These are phyloP conservation scores for Microctonus brassicae DNA, from an alignment of 2,888 invertebrate species.

Conservation along the genomic window DNA sequence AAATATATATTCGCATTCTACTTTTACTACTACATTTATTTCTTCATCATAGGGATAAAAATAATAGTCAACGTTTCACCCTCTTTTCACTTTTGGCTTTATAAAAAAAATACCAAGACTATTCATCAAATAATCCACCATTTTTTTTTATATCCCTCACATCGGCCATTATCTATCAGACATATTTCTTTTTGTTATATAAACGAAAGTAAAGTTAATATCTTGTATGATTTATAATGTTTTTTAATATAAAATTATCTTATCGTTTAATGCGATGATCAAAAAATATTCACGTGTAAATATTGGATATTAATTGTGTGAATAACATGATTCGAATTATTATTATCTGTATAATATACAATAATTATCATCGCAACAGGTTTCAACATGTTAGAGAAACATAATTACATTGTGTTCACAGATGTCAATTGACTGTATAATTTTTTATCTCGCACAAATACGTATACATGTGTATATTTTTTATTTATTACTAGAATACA, in stretches of 20 bases:
- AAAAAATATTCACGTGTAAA: background rate
- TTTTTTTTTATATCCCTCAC: background rate
- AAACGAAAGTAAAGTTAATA: background rate
- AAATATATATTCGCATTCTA: background rate
- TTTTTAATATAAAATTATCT: background rate
- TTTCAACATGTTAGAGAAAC: background rate
- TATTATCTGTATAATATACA: constrained; percentile 43
- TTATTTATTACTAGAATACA: constrained; percentile 13
- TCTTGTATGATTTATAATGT: background rate
- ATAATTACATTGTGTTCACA: constrained; percentile 42
- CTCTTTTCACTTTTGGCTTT: background rate
- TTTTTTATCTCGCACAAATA: constrained; percentile 22
- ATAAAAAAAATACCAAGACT: background rate
- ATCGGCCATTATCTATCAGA: background rate
- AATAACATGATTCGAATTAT: constrained; percentile 12
- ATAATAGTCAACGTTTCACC: no score
- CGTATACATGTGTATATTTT: background rate
- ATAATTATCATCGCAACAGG: constrained; percentile 36
- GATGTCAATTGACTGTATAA: constrained; percentile 39
- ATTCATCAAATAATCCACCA: background rate
- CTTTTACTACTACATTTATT: background rate
- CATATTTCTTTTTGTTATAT: background rate
- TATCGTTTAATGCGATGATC: background rate
- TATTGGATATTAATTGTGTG: background rate
- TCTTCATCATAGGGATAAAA: no score